Evolutionary conservation across 2,113 vertebrate genomes (phyloP).

Genomic region (Sitta europaea): DNA sequence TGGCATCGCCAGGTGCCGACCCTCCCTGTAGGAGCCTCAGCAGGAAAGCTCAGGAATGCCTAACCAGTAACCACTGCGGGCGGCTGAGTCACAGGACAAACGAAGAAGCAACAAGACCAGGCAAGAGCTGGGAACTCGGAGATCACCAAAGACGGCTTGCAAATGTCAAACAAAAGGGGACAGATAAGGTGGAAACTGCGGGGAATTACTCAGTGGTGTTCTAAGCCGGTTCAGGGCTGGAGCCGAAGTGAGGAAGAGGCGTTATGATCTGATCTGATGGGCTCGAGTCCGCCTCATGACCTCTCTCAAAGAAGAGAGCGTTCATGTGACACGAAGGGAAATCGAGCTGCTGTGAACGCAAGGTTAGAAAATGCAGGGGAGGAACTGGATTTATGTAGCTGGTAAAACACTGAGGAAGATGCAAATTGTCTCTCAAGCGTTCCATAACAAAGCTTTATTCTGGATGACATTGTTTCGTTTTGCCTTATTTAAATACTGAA

Average conservation of each 20-base stretch:
- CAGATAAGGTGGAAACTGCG: not conserved
- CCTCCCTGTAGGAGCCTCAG: not conserved
- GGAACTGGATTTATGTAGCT: not conserved
- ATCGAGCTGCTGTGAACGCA: accelerated
- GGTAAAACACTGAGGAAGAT: not conserved
- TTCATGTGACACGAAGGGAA: not conserved
- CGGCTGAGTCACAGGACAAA: not conserved
- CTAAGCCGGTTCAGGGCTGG: not conserved
- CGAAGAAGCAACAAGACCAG: not conserved
- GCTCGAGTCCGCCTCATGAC: too few species aligned
- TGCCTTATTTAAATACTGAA: not conserved
- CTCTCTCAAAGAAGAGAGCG: not conserved
- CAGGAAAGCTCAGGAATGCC: accelerated
- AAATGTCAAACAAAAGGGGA: not conserved
- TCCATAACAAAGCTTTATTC: not conserved
- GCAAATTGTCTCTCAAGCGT: not conserved
- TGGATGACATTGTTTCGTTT: not conserved
- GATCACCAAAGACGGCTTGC: accelerated
- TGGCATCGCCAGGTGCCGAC: not conserved
- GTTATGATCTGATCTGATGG: not conserved
- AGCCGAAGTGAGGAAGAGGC: not conserved
- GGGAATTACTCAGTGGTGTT: not conserved
- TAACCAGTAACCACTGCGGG: accelerated
- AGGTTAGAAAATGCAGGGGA: not conserved
- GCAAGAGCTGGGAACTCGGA: not conserved